A percentile compares a stretch with the other conserved stretches of the same genome.
phyloP scores from a whole-genome alignment of 2,113 vertebrate species.

The Eulacestoma nigropectus region DNA sequence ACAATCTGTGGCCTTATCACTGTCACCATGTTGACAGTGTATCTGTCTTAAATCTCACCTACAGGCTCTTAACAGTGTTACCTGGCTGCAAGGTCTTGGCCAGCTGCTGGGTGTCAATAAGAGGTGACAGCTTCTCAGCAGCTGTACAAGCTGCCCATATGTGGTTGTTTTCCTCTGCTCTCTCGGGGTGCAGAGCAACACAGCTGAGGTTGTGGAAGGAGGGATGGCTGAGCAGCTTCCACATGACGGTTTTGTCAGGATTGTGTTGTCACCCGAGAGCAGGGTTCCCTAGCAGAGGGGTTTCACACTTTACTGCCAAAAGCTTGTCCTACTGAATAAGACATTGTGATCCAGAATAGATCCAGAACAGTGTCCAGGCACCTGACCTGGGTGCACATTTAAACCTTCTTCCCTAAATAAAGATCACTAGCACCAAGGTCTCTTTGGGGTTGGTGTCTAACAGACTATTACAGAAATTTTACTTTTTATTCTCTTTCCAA shows the following conservation, averaged over 20 bases:
- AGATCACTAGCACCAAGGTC: neutral
- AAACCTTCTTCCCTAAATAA: neutral
- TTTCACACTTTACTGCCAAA: neutral
- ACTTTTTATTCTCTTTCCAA: neutral
- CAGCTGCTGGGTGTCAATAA: constrained; percentile 31
- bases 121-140: neutral
- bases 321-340: neutral
- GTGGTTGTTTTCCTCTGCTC: neutral
- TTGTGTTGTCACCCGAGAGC: neutral
- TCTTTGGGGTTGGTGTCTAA: neutral
- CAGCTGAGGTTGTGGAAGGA: neutral
- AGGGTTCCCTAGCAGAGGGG: fast-evolving
- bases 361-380: neutral
- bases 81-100: constrained; percentile 47
- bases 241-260: neutral
- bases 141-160: neutral
- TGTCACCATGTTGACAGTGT: neutral
- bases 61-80: constrained; percentile 31
- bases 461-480: neutral
- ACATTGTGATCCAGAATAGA: neutral
- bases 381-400: neutral
- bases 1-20: neutral
- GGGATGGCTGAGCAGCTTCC: neutral
- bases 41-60: constrained; percentile 40
- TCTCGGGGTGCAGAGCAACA: neutral